Evolutionary conservation across 2,797 vertebrate genomes (phyloP).

Genomic region (Gymnothorax reevesii): DNA sequence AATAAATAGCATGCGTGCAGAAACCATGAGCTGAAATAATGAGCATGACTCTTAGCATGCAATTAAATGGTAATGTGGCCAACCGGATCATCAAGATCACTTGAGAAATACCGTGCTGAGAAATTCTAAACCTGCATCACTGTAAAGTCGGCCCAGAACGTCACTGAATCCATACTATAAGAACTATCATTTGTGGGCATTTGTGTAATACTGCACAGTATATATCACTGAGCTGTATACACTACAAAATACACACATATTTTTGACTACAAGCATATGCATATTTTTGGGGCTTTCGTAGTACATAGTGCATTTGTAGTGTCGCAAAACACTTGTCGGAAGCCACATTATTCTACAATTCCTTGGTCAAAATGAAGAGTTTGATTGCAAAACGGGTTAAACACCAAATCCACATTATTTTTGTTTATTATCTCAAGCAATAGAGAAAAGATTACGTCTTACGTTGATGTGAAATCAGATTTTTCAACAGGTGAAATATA

Average conservation of each 20-base stretch:
- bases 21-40: background rate
- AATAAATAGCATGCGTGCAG: background rate
- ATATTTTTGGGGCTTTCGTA: background rate
- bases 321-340: background rate
- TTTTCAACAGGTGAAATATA: too few relatives aligned
- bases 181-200: background rate
- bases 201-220: background rate
- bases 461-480: too few relatives aligned
- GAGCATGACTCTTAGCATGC: background rate
- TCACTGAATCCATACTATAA: background rate
- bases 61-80: background rate
- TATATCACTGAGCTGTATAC: slow-evolving; percentile 11
- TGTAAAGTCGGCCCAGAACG: background rate
- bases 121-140: background rate
- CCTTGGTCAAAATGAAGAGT: background rate
- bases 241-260: background rate
- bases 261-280: background rate
- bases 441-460: too few relatives aligned
- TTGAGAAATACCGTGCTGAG: background rate
- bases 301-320: background rate
- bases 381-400: too few relatives aligned
- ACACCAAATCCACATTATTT: too few relatives aligned
- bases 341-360: background rate
- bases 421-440: too few relatives aligned
- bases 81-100: background rate